phyloP scores from a whole-genome alignment of 1,140 invertebrate species.

The Procambarus virginalis region DNA sequence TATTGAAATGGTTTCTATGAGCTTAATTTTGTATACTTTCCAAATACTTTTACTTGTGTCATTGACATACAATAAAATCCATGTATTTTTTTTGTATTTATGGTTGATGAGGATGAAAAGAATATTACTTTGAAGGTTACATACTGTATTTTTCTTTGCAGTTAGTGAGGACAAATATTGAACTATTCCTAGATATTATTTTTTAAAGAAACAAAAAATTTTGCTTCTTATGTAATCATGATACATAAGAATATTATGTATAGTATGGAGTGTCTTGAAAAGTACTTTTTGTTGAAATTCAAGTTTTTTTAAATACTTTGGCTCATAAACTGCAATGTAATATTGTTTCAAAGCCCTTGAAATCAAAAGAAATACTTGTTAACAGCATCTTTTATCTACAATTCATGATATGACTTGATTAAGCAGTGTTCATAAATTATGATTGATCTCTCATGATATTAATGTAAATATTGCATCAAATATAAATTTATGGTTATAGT shows the following conservation, averaged over 20 bases:
- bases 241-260: no score
- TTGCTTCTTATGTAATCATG: no score
- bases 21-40: slow-evolving; percentile 15
- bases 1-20: slow-evolving; percentile 15
- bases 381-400: not conserved
- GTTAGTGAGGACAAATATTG: not conserved
- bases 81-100: not conserved
- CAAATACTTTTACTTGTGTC: not conserved
- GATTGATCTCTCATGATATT: no score
- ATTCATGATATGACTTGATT: no score
- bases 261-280: no score
- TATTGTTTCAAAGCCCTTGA: not conserved
- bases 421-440: no score
- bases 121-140: not conserved
- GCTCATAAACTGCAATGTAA: no score
- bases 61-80: not conserved
- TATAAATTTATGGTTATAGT: no score
- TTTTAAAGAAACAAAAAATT: no score
- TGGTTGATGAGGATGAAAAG: not conserved
- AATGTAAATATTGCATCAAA: no score
- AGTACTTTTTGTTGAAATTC: no score
- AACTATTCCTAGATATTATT: not conserved
- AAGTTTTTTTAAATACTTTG: no score
- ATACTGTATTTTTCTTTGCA: not conserved
- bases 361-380: not conserved